These are phyloP conservation scores for Papilio machaon DNA, from an alignment of 1,140 invertebrate genomes.

Conservation along the genomic window DNA sequence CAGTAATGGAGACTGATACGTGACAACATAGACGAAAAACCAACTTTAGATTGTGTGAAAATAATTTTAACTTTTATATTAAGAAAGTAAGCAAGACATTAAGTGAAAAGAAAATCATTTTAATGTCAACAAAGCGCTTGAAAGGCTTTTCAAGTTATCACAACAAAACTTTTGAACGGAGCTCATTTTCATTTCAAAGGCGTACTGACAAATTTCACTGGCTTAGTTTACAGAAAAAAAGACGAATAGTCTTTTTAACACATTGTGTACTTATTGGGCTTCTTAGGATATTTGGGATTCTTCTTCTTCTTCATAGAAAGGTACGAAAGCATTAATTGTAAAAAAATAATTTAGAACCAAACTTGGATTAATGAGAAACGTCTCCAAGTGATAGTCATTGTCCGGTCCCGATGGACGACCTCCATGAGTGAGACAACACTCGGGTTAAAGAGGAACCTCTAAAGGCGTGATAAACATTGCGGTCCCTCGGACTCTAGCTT, in stretches of 20 bases:
- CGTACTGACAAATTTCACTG: background rate
- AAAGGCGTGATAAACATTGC: too few relatives aligned
- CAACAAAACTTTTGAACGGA: constrained; percentile 6
- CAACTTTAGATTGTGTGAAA: background rate
- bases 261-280: background rate
- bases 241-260: background rate
- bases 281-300: background rate
- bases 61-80: background rate
- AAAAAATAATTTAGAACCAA: too few relatives aligned
- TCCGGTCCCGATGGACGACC: too few relatives aligned
- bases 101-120: constrained; percentile 13
- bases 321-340: background rate
- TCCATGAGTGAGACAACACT: too few relatives aligned
- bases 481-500: too few relatives aligned
- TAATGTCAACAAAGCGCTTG: background rate
- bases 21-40: too few relatives aligned
- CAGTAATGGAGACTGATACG: too few relatives aligned
- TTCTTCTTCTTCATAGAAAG: background rate
- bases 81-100: background rate
- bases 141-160: constrained; percentile 17
- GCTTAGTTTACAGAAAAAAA: constrained; percentile 1
- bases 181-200: constrained; percentile 25
- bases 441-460: too few relatives aligned
- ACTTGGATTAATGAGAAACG: background rate
- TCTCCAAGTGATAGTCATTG: too few relatives aligned